Conservation (phyloP, 2,888 invertebrate genomes). For the Diaprepes abbreviatus region DNA sequence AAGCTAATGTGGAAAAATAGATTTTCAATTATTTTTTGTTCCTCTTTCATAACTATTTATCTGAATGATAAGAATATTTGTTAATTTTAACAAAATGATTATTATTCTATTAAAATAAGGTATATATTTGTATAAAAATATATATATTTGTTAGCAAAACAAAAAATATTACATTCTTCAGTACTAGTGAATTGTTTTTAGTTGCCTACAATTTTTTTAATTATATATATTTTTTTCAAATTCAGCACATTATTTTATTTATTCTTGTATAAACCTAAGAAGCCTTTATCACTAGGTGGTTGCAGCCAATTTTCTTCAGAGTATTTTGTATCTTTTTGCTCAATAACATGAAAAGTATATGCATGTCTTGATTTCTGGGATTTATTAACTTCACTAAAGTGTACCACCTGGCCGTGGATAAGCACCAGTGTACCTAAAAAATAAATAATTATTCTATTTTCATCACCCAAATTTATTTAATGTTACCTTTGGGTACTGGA, state of each 20-base stretch:
- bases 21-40: no score
- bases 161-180: no score
- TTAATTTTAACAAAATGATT: no score
- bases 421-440: conserved; percentile 85
- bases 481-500: conserved; percentile 86
- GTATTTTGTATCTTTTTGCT: conserved; percentile 81
- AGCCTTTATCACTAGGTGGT: conserved; percentile 77
- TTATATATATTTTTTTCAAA: no score
- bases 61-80: no score
- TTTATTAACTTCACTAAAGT: conserved; percentile 89
- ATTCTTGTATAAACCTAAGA: conserved; percentile 78
- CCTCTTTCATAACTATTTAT: no score
- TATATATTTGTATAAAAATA: no score
- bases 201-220: no score
- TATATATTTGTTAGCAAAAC: no score
- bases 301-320: conserved; percentile 91
- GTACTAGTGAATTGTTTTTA: no score
- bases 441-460: conserved; percentile 3
- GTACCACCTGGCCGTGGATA: conserved; percentile 94
- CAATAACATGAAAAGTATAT: conserved; percentile 95
- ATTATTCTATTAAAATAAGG: background rate
- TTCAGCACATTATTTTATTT: conserved; percentile 23
- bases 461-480: conserved; percentile 9
- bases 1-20: background rate
- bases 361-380: conserved; percentile 89